Evolutionary conservation across 1,140 invertebrate genomes (phyloP), one percentile per base, ranked within the genome.

Genomic region (Microvelia longipes): DNA sequence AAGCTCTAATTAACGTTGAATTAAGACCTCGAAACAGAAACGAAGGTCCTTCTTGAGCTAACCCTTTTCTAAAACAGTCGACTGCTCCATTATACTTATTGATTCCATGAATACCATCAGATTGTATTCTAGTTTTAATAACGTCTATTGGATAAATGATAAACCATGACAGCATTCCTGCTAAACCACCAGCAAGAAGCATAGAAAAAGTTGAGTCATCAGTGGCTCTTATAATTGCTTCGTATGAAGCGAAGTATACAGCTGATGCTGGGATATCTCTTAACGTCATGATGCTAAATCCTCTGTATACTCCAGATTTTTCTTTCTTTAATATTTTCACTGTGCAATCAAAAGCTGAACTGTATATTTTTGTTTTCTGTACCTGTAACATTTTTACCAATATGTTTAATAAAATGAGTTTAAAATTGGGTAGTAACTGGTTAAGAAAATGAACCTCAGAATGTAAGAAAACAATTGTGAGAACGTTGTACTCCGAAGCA

Each of bases 121-220:
- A 87, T 81, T 97, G 94, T 29, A 94, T 79, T 64, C 92, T 82
- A 0, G 93, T 92, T 77, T 97, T 97, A 5, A 96, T 81, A 0
- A 96, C 90, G 78, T 97, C 94, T 1, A 93, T 77, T 0, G 94
- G 94, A 77, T 95, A 96, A 1, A 88, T 85, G 1, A 91, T 73
- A 0, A 93, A 73, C 94, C 94, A 97, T 0, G 93, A 95, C 0
- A 86, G 75, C 26, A 86, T 83, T 19, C 94, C 93, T 0, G 92
- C 91, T 0, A 88, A 62, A 2, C 94, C 93, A 24, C 93, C 93
- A 0, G 90, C 89, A 50, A 86, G 76, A 60, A 94, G 81, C 75
- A 92, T 87, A 62, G 79, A 82, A 1, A 79, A 69, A 0, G 86
- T 86, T 19, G 26, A 29, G 2, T 80, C 79, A 15, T 81, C 69